A percentile compares a stretch with the other conserved stretches of the same genome.
Evolutionary conservation across 2,113 vertebrate species (phyloP).

Genomic region (Oriolus oriolus): DNA sequence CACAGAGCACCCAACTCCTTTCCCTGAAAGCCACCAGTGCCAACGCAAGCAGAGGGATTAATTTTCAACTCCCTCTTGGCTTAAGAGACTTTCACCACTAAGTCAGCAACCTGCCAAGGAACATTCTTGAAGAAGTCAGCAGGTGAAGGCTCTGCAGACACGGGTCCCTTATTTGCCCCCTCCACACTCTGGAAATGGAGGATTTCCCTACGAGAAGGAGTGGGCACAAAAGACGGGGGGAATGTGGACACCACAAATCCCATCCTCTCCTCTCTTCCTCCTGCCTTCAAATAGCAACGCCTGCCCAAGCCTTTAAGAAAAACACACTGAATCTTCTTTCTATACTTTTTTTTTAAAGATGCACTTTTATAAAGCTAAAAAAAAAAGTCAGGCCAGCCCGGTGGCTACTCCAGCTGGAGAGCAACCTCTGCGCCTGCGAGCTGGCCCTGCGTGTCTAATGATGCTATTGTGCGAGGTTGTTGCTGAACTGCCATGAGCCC

Average conservation of each 20-base stretch:
- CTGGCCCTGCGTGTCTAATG: constrained; percentile 56
- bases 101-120: neutral
- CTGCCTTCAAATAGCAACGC: neutral
- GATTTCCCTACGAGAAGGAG: neutral
- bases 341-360: neutral
- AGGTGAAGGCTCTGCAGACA: neutral
- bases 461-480: constrained; percentile 27
- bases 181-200: neutral
- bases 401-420: constrained; percentile 46
- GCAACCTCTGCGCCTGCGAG: neutral
- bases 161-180: neutral
- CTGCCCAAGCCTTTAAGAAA: neutral
- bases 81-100: neutral
- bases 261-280: neutral
- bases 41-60: neutral
- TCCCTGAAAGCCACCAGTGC: neutral
- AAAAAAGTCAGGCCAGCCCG: neutral
- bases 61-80: neutral
- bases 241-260: neutral
- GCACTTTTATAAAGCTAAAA: neutral
- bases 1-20: neutral
- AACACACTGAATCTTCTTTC: neutral
- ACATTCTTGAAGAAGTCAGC: neutral
- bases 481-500: constrained; percentile 17
- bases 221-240: rapidly evolving